Percentiles rank a stretch among this genome's conserved stretches.
Conservation (phyloP, 2,888 invertebrate species). For the Ormyrus rosae region DNA sequence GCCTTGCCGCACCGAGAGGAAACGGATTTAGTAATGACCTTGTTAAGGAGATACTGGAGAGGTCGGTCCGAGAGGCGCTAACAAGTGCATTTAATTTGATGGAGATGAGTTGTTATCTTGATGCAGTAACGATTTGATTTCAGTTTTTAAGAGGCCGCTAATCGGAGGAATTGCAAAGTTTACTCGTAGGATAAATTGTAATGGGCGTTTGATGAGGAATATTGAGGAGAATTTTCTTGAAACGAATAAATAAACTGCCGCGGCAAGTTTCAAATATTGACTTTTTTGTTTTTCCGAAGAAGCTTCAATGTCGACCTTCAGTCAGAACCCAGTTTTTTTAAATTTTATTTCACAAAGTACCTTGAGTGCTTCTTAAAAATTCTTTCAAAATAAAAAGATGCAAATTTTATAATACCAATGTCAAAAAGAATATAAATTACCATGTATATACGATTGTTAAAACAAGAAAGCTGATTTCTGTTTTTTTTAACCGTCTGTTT, state of each 20-base stretch:
- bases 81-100: background rate
- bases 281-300: too few relatives aligned
- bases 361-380: too few relatives aligned
- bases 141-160: background rate
- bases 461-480: background rate
- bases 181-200: too few relatives aligned
- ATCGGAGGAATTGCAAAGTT: background rate
- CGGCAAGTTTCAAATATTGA: too few relatives aligned
- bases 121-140: background rate
- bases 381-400: too few relatives aligned
- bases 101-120: too few relatives aligned
- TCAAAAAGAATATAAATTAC: background rate
- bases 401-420: background rate
- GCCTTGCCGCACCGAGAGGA: background rate
- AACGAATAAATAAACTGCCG: too few relatives aligned
- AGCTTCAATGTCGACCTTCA: too few relatives aligned
- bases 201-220: too few relatives aligned
- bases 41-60: constrained; percentile 1
- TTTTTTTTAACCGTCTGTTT: background rate
- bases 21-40: background rate
- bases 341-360: too few relatives aligned
- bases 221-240: too few relatives aligned
- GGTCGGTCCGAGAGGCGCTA: background rate
- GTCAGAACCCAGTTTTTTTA: too few relatives aligned
- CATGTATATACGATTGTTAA: background rate